These are phyloP conservation scores for Ophion obscuratus DNA, from an alignment of 2,888 invertebrate species.

Conservation along the genomic window DNA sequence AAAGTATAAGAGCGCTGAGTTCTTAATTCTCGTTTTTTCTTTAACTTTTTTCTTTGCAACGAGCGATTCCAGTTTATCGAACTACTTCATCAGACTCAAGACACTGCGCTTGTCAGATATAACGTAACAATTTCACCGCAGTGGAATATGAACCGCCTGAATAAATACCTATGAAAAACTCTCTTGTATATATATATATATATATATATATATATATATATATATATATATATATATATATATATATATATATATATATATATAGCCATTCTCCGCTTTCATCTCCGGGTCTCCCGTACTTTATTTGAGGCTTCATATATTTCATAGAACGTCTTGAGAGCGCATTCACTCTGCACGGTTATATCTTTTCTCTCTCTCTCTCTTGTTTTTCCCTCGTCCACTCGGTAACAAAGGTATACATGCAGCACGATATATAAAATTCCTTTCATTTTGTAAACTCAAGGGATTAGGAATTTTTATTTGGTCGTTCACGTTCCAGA, in stretches of 20 bases:
- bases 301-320: slow-evolving; percentile 35
- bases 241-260: neutral
- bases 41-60: slow-evolving; percentile 4
- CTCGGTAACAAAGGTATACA: neutral
- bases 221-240: no score
- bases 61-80: slow-evolving; percentile 22
- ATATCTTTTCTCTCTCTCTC: slow-evolving; percentile 40
- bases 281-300: slow-evolving; percentile 24
- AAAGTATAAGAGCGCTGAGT: neutral
- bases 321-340: slow-evolving; percentile 42
- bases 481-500: neutral
- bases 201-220: no score
- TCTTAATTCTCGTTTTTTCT: slow-evolving; percentile 4
- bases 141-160: slow-evolving; percentile 44
- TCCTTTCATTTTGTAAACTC: neutral
- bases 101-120: slow-evolving; percentile 6
- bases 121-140: neutral
- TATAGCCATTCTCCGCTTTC: neutral
- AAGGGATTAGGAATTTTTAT: slow-evolving; percentile 1
- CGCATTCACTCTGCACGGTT: slow-evolving; percentile 44
- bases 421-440: neutral
- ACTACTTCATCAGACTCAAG: slow-evolving; percentile 26
- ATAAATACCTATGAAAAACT: slow-evolving; percentile 53
- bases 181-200: neutral
- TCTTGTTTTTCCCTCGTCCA: slow-evolving; percentile 13